phyloP scores from a whole-genome alignment of 2,113 vertebrate species.

The Oreocharis arfaki region DNA sequence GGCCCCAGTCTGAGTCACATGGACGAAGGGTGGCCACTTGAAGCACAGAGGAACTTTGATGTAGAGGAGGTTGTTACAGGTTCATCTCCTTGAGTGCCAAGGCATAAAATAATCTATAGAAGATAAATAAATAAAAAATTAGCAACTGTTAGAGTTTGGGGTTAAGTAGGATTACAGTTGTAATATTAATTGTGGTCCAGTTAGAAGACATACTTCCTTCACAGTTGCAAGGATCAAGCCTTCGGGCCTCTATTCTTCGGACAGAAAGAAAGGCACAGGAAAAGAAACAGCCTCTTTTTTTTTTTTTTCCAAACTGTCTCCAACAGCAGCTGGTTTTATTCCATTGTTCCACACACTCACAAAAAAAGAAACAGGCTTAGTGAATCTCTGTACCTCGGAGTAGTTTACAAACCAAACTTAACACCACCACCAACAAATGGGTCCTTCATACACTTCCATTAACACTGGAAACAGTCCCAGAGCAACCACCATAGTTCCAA shows the following conservation, averaged over 20 bases:
- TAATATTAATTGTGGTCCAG: not conserved
- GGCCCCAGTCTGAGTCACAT: not conserved
- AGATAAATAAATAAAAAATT: not conserved
- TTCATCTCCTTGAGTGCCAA: not conserved
- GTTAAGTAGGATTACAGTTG: not conserved
- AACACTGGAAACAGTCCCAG: slow-evolving; percentile 23
- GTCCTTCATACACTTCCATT: slow-evolving; percentile 25
- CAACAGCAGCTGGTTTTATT: not conserved
- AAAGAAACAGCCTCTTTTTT: not conserved
- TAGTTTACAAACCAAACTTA: slow-evolving; percentile 24
- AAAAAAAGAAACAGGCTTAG: not conserved
- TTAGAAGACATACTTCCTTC: not conserved
- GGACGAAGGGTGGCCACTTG: not conserved
- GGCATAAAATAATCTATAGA: not conserved
- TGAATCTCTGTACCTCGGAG: not conserved
- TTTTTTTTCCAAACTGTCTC: not conserved
- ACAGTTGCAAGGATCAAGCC: not conserved
- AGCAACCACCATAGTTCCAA: not conserved
- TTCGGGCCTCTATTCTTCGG: not conserved
- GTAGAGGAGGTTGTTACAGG: not conserved
- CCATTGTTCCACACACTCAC: not conserved
- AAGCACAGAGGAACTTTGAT: not conserved
- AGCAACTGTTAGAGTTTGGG: not conserved
- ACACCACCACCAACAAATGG: not conserved
- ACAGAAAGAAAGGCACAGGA: not conserved